Evolutionary conservation across 2,113 vertebrate genomes (phyloP).

Genomic region (Corvus cornix): DNA sequence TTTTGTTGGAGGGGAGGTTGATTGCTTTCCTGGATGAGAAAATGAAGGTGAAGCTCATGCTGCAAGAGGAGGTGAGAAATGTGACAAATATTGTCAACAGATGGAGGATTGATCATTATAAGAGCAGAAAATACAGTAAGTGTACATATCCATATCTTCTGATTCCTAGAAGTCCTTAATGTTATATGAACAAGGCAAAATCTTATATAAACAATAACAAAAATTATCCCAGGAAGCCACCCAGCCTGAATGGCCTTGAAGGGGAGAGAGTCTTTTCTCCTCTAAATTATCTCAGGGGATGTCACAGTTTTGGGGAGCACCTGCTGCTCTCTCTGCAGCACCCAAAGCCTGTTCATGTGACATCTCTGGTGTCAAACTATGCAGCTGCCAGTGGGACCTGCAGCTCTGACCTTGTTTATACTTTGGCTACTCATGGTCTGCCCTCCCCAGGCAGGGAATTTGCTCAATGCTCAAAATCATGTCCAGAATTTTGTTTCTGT

Average conservation of each 20-base stretch:
- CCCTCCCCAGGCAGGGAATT: not conserved
- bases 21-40: not conserved
- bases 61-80: not conserved
- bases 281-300: not conserved
- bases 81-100: not conserved
- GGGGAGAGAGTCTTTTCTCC: not conserved
- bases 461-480: not conserved
- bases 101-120: not conserved
- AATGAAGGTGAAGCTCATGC: not conserved
- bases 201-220: not conserved
- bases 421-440: not conserved
- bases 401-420: not conserved
- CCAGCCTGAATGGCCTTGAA: not conserved
- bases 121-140: not conserved
- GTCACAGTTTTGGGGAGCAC: not conserved
- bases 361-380: not conserved
- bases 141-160: not conserved
- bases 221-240: not conserved
- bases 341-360: not conserved
- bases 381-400: not conserved
- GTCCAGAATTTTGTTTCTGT: not conserved
- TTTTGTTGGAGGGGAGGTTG: not conserved
- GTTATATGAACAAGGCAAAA: not conserved
- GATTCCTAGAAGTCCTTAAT: not conserved
- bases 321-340: not conserved